phyloP scores from a whole-genome alignment of 2,113 vertebrate species.

The Bufo gargarizans region DNA sequence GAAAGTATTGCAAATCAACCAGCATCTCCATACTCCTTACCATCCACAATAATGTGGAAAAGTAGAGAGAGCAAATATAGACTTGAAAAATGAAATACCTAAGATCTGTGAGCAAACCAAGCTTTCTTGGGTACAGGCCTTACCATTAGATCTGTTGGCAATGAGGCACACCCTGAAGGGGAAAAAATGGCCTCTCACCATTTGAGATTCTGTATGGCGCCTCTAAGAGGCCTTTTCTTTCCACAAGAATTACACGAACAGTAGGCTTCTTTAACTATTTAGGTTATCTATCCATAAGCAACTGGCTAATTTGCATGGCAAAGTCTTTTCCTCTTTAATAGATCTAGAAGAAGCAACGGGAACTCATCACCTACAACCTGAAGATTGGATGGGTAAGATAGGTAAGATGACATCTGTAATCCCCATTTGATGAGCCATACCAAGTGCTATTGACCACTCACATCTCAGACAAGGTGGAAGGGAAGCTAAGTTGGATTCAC shows the following conservation, averaged over 20 bases:
- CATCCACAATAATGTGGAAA: not conserved
- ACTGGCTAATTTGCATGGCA: slow-evolving; percentile 6
- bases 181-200: not conserved
- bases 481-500: not conserved
- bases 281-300: not conserved
- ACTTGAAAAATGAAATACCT: not conserved
- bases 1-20: not conserved
- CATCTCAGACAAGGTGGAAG: slow-evolving; percentile 2
- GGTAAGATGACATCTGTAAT: not conserved
- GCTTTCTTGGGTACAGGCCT: not conserved
- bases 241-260: too few species aligned
- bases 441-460: not conserved
- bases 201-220: too few species aligned
- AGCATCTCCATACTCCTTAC: not conserved
- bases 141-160: not conserved
- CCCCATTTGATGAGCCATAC: not conserved
- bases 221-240: too few species aligned
- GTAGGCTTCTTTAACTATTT: not conserved
- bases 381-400: not conserved
- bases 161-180: not conserved
- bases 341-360: not conserved
- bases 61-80: not conserved
- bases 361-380: slow-evolving; percentile 15
- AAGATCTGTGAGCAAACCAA: not conserved
- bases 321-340: slow-evolving; percentile 5